These are phyloP conservation scores for Lophura swinhoii DNA, from an alignment of 2,797 vertebrate genomes.

Conservation along the genomic window DNA sequence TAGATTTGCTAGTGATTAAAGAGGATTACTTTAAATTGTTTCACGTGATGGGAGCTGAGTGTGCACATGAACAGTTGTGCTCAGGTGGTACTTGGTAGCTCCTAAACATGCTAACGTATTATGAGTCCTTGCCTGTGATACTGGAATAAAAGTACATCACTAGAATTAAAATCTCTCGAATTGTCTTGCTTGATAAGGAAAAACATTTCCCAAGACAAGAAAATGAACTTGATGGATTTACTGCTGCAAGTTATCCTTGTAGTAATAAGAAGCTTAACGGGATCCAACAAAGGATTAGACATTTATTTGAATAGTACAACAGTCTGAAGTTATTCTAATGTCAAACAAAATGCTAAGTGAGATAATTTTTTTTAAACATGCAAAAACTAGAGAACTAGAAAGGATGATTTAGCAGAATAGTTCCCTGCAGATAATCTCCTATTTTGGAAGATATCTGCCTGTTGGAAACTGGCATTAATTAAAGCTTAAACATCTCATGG, in stretches of 20 bases:
- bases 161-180: background rate
- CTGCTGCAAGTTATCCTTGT: background rate
- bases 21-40: background rate
- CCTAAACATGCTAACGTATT: background rate
- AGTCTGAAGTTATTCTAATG: background rate
- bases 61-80: background rate
- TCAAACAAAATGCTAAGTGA: background rate
- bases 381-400: background rate
- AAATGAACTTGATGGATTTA: background rate
- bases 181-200: background rate
- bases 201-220: background rate
- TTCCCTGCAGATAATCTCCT: background rate
- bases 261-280: background rate
- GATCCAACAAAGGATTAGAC: background rate
- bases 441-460: background rate
- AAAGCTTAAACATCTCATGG: background rate
- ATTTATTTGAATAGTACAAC: background rate
- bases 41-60: background rate
- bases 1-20: background rate
- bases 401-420: background rate
- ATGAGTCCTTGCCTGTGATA: background rate
- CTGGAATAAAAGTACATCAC: background rate
- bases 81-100: background rate
- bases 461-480: background rate
- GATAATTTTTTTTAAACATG: background rate